These are phyloP conservation scores for Hydrophis major DNA, from an alignment of 2,797 vertebrate genomes.

Conservation along the genomic window DNA sequence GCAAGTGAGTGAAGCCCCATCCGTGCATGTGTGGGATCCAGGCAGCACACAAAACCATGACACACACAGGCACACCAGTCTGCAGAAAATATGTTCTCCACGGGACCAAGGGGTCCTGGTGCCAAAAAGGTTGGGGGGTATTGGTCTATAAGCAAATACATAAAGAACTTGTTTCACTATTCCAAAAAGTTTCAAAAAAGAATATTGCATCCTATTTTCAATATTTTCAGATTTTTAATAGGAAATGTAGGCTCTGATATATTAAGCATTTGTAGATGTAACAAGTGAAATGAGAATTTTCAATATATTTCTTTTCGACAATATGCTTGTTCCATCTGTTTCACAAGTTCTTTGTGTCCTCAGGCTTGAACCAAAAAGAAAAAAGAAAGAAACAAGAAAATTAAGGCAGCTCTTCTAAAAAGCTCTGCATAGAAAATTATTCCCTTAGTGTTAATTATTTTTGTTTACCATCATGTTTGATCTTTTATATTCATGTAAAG, in stretches of 20 bases:
- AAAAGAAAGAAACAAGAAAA: neutral
- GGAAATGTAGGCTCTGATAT: conserved; percentile 7
- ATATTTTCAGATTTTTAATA: neutral
- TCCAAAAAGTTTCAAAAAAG: neutral
- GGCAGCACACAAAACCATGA: neutral
- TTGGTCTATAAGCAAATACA: neutral
- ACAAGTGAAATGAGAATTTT: neutral
- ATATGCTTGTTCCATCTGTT: neutral
- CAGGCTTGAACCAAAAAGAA: neutral
- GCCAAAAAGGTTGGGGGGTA: neutral
- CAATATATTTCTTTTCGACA: neutral
- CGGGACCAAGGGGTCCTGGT: neutral
- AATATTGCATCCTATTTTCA: neutral
- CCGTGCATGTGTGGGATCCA: accelerated
- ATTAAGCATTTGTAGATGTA: neutral
- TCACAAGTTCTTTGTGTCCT: conserved; percentile 1
- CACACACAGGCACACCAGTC: too few relatives aligned
- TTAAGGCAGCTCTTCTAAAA: neutral
- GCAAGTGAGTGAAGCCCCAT: neutral
- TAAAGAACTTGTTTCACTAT: neutral
- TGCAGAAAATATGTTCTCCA: neutral
- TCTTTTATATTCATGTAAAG: neutral
- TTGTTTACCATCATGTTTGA: conserved; percentile 24
- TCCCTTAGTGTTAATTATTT: conserved; percentile 5
- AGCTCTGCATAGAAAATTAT: accelerated